phyloP scores from a whole-genome alignment of 2,888 invertebrate genomes.

The Drosophila meridionalis region DNA sequence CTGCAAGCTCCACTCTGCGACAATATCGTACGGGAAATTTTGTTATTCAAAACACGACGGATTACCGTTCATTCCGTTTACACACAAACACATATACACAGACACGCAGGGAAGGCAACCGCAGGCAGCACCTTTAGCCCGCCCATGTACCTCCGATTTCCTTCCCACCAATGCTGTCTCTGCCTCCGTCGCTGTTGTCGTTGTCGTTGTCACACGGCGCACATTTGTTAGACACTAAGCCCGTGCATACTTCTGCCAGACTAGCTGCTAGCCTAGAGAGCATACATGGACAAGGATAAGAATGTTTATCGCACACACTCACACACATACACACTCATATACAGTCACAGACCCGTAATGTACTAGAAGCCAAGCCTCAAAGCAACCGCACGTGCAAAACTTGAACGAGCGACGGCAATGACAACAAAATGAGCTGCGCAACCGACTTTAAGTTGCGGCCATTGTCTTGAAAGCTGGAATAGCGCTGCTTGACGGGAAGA shows the following conservation, averaged over 20 bases:
- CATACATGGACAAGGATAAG: conserved; percentile 70
- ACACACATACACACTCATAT: conserved; percentile 25
- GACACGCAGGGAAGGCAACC: conserved; percentile 39
- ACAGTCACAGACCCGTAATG: conserved; percentile 18
- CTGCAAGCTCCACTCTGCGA: conserved; percentile 68
- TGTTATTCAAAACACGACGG: conserved; percentile 82
- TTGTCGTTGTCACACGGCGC: conserved; percentile 77
- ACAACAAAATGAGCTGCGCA: conserved; percentile 60
- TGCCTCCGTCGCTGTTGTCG: conserved; percentile 16
- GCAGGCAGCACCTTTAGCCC: conserved; percentile 67
- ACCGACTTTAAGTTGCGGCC: conserved; percentile 55
- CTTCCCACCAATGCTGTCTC: background rate
- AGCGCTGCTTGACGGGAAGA: conserved; percentile 23
- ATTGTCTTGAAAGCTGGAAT: conserved; percentile 42
- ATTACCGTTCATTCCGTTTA: conserved; percentile 83
- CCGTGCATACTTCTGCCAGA: conserved; percentile 60
- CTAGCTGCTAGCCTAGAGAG: conserved; percentile 33
- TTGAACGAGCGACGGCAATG: conserved; percentile 65
- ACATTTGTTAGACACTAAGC: conserved; percentile 80
- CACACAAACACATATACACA: conserved; percentile 46
- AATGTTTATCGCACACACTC: conserved; percentile 75
- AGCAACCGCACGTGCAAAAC: conserved; percentile 78
- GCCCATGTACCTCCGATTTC: conserved; percentile 1
- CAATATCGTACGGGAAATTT: conserved; percentile 74
- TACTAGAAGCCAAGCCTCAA: conserved; percentile 68